phyloP scores from a whole-genome alignment of 1,140 invertebrate species.

The Phthorimaea operculella region DNA sequence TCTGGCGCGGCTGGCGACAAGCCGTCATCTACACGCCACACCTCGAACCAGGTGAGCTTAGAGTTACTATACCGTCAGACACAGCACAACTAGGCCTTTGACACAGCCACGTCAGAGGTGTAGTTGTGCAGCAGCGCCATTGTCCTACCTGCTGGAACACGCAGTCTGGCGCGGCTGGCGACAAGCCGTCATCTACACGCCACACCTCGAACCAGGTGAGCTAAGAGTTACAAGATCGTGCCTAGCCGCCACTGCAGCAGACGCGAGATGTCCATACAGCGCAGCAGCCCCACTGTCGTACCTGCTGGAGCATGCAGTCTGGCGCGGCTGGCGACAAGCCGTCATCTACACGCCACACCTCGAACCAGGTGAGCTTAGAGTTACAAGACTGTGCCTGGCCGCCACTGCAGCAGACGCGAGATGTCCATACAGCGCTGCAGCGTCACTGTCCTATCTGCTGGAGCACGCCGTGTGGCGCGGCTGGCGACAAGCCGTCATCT shows the following conservation, averaged over 20 bases:
- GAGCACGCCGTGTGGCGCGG: conserved; percentile 63
- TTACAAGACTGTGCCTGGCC: too few species aligned
- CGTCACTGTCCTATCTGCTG: conserved; percentile 50
- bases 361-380: conserved; percentile 39
- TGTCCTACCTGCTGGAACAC: conserved; percentile 62
- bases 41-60: conserved; percentile 36
- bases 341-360: conserved; percentile 43
- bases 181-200: conserved; percentile 55
- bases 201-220: conserved; percentile 34
- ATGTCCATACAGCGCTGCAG: conserved; percentile 14
- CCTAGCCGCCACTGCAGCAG: neutral
- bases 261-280: conserved; percentile 9
- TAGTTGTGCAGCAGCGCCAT: conserved; percentile 31
- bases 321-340: conserved; percentile 65
- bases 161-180: conserved; percentile 64
- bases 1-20: conserved; percentile 65
- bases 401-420: neutral
- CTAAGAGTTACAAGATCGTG: too few species aligned
- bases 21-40: conserved; percentile 48
- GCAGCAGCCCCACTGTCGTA: conserved; percentile 46
- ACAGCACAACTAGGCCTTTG: conserved; percentile 50
- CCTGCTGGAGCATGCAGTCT: conserved; percentile 60
- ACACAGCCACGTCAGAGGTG: too few species aligned
- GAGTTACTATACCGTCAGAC: too few species aligned
- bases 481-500: conserved; percentile 64